Evolutionary conservation across 2,888 invertebrate genomes (phyloP).

Genomic region (Colostygia pectinataria): DNA sequence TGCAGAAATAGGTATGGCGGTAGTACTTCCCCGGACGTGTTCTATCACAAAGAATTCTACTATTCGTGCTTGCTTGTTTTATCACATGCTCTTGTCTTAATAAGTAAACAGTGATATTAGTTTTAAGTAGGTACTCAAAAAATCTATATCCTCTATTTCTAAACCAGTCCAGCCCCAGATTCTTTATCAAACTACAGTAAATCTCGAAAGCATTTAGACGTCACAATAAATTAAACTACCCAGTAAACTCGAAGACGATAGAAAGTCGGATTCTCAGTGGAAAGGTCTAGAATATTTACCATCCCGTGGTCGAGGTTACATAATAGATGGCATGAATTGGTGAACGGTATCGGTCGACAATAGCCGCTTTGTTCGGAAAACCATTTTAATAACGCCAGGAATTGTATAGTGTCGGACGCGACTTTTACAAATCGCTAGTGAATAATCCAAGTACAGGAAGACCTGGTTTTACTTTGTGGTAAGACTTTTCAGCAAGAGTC

Average conservation of each 20-base stretch:
- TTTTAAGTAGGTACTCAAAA: neutral
- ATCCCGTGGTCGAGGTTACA: constrained; percentile 49
- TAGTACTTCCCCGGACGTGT: too few species aligned
- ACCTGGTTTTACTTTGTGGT: too few species aligned
- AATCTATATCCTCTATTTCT: neutral
- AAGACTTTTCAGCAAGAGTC: too few species aligned
- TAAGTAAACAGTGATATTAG: neutral
- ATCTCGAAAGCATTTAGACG: constrained; percentile 32
- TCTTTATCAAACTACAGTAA: constrained; percentile 26
- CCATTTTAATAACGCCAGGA: constrained; percentile 24
- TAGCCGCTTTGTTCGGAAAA: constrained; percentile 47
- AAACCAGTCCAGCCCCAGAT: neutral
- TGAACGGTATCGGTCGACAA: constrained; percentile 46
- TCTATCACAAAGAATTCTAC: too few species aligned
- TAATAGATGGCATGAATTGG: constrained; percentile 65
- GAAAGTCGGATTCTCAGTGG: constrained; percentile 33
- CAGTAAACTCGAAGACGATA: constrained; percentile 36
- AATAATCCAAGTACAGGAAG: too few species aligned
- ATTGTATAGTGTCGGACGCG: constrained; percentile 9
- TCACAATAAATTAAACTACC: constrained; percentile 37
- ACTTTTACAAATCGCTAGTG: neutral
- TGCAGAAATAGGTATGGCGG: too few species aligned
- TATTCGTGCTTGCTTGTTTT: too few species aligned
- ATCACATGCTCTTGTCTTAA: too few species aligned
- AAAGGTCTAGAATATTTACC: constrained; percentile 48